These are phyloP conservation scores for Leucophora obtusa DNA, from an alignment of 2,888 invertebrate genomes.

Conservation along the genomic window DNA sequence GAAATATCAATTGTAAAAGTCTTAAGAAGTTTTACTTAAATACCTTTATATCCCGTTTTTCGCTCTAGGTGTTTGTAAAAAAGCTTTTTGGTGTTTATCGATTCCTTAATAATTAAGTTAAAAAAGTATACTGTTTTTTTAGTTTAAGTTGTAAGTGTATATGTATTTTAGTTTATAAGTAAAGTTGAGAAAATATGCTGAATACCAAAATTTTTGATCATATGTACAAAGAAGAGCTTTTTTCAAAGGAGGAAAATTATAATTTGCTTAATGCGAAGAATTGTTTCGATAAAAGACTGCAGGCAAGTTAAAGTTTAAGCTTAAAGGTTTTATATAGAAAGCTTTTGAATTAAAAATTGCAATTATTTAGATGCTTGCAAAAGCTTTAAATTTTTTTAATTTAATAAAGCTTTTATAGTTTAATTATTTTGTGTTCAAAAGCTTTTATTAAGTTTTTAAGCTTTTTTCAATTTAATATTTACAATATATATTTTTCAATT, in stretches of 20 bases:
- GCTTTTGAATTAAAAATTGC: not conserved
- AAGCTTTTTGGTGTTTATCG: conserved; percentile 45
- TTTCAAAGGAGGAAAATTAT: not conserved
- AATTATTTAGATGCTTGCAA: too few relatives aligned
- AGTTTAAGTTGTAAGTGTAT: conserved; percentile 18
- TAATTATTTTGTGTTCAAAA: too few relatives aligned
- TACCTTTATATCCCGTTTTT: conserved; percentile 20
- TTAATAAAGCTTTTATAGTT: too few relatives aligned
- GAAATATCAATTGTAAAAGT: not conserved
- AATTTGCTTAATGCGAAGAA: not conserved
- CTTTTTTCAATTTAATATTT: not conserved
- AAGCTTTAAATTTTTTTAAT: too few relatives aligned
- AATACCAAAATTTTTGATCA: conserved; percentile 37
- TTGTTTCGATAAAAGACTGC: too few relatives aligned
- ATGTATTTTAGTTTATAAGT: conserved; percentile 16
- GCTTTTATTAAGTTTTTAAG: not conserved
- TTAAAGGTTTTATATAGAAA: not conserved
- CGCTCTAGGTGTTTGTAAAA: conserved; percentile 50
- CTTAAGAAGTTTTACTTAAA: conserved; percentile 13
- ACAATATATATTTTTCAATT: too few relatives aligned
- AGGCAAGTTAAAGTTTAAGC: too few relatives aligned
- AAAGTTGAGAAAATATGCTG: conserved; percentile 9
- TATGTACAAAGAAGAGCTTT: conserved; percentile 34
- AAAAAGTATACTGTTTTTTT: conserved; percentile 12
- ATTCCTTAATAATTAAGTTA: conserved; percentile 27